Base-by-base conservation (phyloP, 2,797 vertebrate genomes). In the Gouania willdenowi region DNA sequence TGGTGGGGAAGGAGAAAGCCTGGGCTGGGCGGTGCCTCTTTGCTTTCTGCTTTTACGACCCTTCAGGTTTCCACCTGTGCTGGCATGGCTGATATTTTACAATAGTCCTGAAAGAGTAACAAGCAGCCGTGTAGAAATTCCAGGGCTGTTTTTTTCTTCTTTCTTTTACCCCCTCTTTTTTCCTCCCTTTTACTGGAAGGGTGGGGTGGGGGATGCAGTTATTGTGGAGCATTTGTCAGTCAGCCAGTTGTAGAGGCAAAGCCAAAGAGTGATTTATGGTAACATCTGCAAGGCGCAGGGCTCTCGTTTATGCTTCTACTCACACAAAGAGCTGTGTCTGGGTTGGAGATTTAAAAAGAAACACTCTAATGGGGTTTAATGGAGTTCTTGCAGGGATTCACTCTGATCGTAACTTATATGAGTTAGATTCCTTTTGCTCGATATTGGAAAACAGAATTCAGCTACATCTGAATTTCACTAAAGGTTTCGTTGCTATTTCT, bases 171-270 rank as follows among this genome's bases (percentile, higher is more conserved):
- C 3, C 3, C 54, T 48, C 70, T 58, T 33, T 50, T 31, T 28
- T 9, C 16, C 22, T 41, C 11, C 24, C 30, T 74, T 79, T 83
- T 82, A 77, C 71, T 67, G 68, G 73, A 80, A 82, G 70, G 69
- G 64, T 78, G 70, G 77, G 71, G 75, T 71, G 70, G 71, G 75
- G 86, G 75, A 54, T 39, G 59, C 56, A 5, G 11, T 89, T 89
- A 91, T 88, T 89, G 84, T 83, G 83, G 87, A 84, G 74, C 77
- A 64, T 90, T 88, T 93, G 88, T 90, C 90, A 89, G 67, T 66
- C 66, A 80, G 90, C 88, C 91, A 92, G 86, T 86, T 72, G 76
- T 73, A 79, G 58, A 87, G 88, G 88, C 86, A 83, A 85, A 52
- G 53, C 82, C 62, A 47, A 16, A 66, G 58, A 66, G 2, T 90